These are phyloP conservation scores for Macaria notata DNA, from an alignment of 2,888 invertebrate species.

Conservation along the genomic window DNA sequence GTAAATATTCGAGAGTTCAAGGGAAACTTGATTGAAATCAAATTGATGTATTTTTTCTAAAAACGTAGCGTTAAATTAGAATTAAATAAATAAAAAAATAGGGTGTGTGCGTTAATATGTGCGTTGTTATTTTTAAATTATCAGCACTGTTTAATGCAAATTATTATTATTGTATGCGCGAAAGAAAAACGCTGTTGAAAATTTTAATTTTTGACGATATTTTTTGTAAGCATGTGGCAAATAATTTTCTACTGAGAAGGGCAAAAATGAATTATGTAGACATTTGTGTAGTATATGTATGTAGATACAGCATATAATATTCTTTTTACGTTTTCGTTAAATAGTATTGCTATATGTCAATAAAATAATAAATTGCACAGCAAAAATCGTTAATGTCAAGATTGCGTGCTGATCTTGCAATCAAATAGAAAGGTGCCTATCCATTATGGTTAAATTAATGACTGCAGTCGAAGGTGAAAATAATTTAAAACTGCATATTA, in stretches of 20 bases:
- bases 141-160: conserved; percentile 40
- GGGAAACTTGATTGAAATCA: conserved; percentile 39
- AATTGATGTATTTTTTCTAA: conserved; percentile 63
- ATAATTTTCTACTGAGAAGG: not conserved
- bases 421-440: no score
- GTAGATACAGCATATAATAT: no score
- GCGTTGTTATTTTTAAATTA: conserved; percentile 47
- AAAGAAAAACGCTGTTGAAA: conserved; percentile 2
- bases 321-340: no score
- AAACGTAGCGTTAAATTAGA: conserved; percentile 37
- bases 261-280: no score
- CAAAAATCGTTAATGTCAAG: no score
- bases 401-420: no score
- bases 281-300: no score
- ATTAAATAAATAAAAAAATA: conserved; percentile 25
- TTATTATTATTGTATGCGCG: conserved; percentile 1
- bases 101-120: conserved; percentile 44
- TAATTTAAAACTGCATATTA: no score
- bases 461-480: no score
- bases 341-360: no score
- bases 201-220: conserved; percentile 5
- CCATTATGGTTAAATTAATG: no score
- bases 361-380: no score
- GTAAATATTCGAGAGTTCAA: conserved; percentile 53
- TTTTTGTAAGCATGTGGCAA: conserved; percentile 5